A percentile compares a stretch with the other conserved stretches of the same genome.
phyloP scores from a whole-genome alignment of 2,888 invertebrate species.

The Cephonodes hylas region DNA sequence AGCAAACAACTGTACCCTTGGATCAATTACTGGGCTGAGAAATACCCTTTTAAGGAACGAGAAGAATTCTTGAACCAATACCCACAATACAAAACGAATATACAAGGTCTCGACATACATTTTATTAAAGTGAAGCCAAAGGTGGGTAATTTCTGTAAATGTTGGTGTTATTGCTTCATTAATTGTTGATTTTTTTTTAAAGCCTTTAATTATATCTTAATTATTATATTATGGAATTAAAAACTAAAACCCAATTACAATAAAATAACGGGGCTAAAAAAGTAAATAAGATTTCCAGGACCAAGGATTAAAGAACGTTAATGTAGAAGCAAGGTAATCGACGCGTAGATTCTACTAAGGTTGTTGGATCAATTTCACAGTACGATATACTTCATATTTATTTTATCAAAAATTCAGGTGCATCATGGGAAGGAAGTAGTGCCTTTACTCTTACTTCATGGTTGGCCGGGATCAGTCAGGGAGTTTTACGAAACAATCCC shows the following conservation, averaged over 20 bases:
- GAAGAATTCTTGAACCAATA: constrained; percentile 85
- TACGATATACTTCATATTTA: not conserved
- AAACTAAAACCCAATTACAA: too few relatives aligned
- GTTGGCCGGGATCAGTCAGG: constrained; percentile 88
- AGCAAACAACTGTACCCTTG: constrained; percentile 83
- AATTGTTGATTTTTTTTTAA: too few relatives aligned
- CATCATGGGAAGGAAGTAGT: constrained; percentile 41
- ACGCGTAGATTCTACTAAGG: too few relatives aligned
- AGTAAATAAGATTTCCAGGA: not conserved
- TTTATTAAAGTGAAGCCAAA: constrained; percentile 83
- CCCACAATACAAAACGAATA: constrained; percentile 88
- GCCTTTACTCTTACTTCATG: constrained; percentile 83
- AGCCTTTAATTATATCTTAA: too few relatives aligned
- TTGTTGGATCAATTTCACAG: too few relatives aligned
- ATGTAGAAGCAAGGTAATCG: too few relatives aligned
- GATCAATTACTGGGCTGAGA: constrained; percentile 87
- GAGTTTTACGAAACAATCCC: constrained; percentile 82
- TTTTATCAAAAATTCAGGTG: not conserved
- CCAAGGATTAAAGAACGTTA: too few relatives aligned
- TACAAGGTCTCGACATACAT: constrained; percentile 86
- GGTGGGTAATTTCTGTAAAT: too few relatives aligned
- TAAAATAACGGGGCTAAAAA: too few relatives aligned
- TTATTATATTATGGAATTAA: not conserved
- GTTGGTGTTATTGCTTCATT: too few relatives aligned
- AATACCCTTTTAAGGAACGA: constrained; percentile 83